A percentile compares a stretch with the other conserved stretches of the same genome.
Conservation (phyloP, 2,888 invertebrate genomes). For the Homarus gammarus region DNA sequence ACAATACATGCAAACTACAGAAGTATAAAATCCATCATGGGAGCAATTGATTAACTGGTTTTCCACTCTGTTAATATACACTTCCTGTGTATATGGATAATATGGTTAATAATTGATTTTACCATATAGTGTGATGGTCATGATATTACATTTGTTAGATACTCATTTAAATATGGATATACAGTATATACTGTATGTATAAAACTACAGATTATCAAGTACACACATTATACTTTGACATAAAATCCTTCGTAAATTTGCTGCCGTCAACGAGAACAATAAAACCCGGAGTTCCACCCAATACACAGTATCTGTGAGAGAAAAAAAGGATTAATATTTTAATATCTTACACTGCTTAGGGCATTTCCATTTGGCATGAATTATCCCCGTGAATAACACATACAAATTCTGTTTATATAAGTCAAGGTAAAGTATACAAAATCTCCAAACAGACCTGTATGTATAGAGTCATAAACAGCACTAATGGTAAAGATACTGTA, state of each 20-base stretch:
- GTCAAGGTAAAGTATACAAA: background rate
- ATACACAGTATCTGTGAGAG: constrained; percentile 82
- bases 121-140: too few relatives aligned
- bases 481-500: background rate
- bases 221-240: constrained; percentile 81
- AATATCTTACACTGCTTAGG: background rate
- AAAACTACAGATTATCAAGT: background rate
- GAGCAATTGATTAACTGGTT: too few relatives aligned
- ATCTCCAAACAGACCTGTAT: background rate
- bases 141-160: too few relatives aligned
- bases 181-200: too few relatives aligned
- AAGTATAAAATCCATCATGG: too few relatives aligned
- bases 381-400: background rate
- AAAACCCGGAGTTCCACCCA: constrained; percentile 85
- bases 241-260: constrained; percentile 82
- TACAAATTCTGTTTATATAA: background rate
- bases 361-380: background rate
- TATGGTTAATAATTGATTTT: too few relatives aligned
- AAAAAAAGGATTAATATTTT: constrained; percentile 36
- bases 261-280: constrained; percentile 83
- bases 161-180: too few relatives aligned
- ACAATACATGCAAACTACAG: too few relatives aligned
- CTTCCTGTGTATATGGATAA: too few relatives aligned
- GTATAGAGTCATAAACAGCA: background rate
- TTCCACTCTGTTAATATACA: too few relatives aligned